Conservation (phyloP, 2,797 vertebrate species). For the Pseudotriccus pelzelni region DNA sequence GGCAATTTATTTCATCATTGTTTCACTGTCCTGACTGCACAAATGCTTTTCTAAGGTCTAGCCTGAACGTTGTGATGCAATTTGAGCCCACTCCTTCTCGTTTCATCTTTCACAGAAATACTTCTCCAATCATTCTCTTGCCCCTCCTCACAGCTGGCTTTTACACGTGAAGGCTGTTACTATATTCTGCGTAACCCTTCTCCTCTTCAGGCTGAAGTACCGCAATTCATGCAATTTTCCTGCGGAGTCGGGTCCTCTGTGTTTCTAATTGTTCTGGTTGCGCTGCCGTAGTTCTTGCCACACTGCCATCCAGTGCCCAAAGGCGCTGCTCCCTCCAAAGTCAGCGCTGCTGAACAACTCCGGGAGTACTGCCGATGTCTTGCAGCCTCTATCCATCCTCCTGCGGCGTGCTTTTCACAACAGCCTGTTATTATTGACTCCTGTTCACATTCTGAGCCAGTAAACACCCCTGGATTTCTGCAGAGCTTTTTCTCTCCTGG, state of each 20-base stretch:
- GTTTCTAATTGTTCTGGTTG: background rate
- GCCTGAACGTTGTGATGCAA: background rate
- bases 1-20: background rate
- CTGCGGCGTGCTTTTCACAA: background rate
- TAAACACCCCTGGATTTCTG: background rate
- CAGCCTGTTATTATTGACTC: rapidly evolving
- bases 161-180: background rate
- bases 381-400: background rate
- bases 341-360: background rate
- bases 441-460: background rate
- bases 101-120: background rate
- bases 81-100: background rate
- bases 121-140: background rate
- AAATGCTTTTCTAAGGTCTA: background rate
- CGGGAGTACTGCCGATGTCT: background rate
- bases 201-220: background rate
- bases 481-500: background rate
- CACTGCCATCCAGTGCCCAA: background rate
- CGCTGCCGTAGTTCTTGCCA: background rate
- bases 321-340: background rate
- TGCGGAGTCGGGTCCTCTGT: background rate
- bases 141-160: background rate
- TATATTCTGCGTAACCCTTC: background rate
- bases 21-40: background rate
- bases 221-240: background rate